These are phyloP conservation scores for Himalopsyche anomala DNA, from an alignment of 2,888 invertebrate genomes.

Conservation along the genomic window DNA sequence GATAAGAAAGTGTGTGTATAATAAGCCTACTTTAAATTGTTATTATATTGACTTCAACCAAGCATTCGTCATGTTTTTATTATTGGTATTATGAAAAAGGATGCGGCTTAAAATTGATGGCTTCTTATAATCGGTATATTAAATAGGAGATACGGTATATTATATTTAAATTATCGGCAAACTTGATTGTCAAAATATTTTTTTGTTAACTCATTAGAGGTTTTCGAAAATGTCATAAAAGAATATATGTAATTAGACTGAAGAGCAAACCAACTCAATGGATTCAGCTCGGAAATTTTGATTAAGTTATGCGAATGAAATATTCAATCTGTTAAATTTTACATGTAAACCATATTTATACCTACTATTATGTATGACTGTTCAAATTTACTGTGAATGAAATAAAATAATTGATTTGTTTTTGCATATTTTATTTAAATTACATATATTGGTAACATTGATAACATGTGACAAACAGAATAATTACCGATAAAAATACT, in stretches of 20 bases:
- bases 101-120: no score
- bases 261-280: neutral
- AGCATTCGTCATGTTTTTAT: no score
- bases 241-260: neutral
- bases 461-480: slow-evolving; percentile 25
- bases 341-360: neutral
- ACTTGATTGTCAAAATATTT: neutral
- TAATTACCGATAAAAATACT: slow-evolving; percentile 18
- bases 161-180: neutral
- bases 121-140: no score
- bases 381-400: slow-evolving; percentile 16
- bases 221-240: neutral
- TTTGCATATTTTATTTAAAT: slow-evolving; percentile 26
- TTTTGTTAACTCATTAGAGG: neutral
- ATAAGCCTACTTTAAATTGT: no score
- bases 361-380: neutral
- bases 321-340: slow-evolving; percentile 1
- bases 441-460: slow-evolving; percentile 6
- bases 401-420: slow-evolving; percentile 30
- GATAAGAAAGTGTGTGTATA: no score
- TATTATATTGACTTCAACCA: no score
- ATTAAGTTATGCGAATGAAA: neutral
- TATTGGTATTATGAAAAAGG: no score
- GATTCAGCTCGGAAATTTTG: neutral
- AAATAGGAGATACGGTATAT: neutral